Percentiles rank a stretch among this genome's conserved stretches.
Conservation (phyloP, 1,140 invertebrate genomes). For the Zaprionus lachaisei region DNA sequence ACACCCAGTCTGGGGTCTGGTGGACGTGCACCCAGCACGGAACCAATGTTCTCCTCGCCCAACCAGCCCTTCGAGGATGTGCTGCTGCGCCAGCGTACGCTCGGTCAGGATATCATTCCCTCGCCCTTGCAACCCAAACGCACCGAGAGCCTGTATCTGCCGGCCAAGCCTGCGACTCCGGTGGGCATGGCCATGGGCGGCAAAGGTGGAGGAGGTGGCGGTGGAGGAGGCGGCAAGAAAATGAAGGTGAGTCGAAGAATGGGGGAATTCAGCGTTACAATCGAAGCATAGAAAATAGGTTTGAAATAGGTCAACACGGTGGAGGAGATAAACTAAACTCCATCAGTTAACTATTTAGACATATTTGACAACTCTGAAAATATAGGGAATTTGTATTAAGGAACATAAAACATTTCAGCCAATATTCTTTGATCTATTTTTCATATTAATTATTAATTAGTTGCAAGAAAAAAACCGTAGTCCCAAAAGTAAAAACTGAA, state of each 20-base stretch:
- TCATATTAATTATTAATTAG: too few relatives aligned
- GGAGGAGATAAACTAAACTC: too few relatives aligned
- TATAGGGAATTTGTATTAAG: too few relatives aligned
- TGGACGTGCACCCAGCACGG: constrained; percentile 60
- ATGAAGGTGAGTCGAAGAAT: constrained; percentile 73
- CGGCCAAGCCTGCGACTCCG: constrained; percentile 85
- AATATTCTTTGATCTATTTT: too few relatives aligned
- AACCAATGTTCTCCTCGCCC: constrained; percentile 66
- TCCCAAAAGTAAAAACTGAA: too few relatives aligned
- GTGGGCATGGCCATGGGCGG: constrained; percentile 84
- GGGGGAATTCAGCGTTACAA: not conserved
- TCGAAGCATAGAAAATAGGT: too few relatives aligned
- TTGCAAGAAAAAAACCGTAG: too few relatives aligned
- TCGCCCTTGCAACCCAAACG: constrained; percentile 93
- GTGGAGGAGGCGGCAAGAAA: constrained; percentile 84
- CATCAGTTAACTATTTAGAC: too few relatives aligned
- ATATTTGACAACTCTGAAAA: too few relatives aligned
- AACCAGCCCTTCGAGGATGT: constrained; percentile 91
- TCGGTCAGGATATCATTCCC: constrained; percentile 94
- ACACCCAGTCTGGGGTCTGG: constrained; percentile 79
- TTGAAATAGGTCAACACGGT: too few relatives aligned
- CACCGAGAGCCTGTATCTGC: constrained; percentile 92
- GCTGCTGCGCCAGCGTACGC: constrained; percentile 90
- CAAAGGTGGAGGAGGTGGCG: constrained; percentile 84
- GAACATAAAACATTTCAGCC: too few relatives aligned